Base-by-base conservation (phyloP, 2,888 invertebrate genomes). In the Mycogona germanica region DNA sequence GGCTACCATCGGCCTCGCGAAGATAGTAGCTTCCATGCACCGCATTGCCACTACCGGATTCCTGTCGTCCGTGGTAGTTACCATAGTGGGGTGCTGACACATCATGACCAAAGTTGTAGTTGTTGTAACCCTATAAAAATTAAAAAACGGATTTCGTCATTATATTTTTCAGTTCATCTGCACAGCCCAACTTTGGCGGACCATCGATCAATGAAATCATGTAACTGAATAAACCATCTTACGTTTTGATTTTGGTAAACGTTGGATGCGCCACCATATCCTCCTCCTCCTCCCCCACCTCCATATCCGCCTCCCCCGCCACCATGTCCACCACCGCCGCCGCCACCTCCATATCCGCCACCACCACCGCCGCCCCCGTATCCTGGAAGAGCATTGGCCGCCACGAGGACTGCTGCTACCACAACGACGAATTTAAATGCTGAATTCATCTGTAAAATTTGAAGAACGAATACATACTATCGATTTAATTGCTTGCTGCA, bases 41-140 rank as follows among this genome's bases (percentile, higher is more conserved):
- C 41, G 54, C 14, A 41, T 54, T 42, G 23, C 52, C 52, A 32
- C 25, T 23, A n/a, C 44, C 52, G 21, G 52, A 35, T 37, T 52
- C 52, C 35, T 49, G 48, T 21, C 54, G 48, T 12, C 54, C 54
- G 19, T 54, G 54, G 14, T 41, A 49, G 49, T 54, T 54, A 14
- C 49, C 49, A 29, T 54, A 54, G 26, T 54, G 48, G 9, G 54
- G 54, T 12, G 40, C 40, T 6, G 40, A 21, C 3, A 54, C 49
- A 49, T 48, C 54, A 19, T 54, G 42, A 23, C 54, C 54, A 49
- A 54, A 54, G 23, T 54, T 35, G 17, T 49, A 35, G 38, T 30
- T 46, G 45, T 42, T 30, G 12, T 47, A 45, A 2, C 23, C 45
- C 45, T 45, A 28, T 25, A n/a, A n/a, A n/a, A n/a, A n/a, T n/a